A percentile compares a stretch with the other conserved stretches of the same genome.
phyloP scores from a whole-genome alignment of 2,113 vertebrate species.

The Platysteira castanea region DNA sequence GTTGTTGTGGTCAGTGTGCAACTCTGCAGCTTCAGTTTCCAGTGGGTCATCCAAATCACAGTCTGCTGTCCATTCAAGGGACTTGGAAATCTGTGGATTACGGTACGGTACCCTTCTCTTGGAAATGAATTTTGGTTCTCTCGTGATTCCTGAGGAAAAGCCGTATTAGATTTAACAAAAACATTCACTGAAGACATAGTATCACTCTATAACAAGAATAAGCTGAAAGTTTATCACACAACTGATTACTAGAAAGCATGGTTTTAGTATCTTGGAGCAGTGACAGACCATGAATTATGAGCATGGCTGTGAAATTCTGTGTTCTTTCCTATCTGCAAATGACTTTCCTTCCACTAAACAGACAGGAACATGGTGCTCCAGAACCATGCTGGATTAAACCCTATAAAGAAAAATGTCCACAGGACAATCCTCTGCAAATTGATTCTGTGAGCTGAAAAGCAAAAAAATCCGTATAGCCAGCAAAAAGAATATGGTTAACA shows the following conservation, averaged over 20 bases:
- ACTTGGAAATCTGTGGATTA: conserved; percentile 75
- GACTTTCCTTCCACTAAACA: neutral
- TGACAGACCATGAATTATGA: neutral
- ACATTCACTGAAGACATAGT: neutral
- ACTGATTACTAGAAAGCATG: neutral
- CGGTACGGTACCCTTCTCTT: conserved; percentile 78
- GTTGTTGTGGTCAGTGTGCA: conserved; percentile 1
- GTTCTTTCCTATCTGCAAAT: neutral
- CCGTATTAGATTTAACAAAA: neutral
- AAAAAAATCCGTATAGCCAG: neutral
- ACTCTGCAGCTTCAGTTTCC: conserved; percentile 29
- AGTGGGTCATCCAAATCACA: neutral
- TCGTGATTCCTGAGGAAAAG: conserved; percentile 77
- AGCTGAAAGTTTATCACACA: neutral
- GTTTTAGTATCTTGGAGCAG: neutral
- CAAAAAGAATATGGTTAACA: neutral
- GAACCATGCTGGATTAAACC: neutral
- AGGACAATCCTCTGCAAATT: neutral
- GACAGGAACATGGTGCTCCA: neutral
- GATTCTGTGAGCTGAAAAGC: neutral
- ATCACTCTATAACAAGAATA: neutral
- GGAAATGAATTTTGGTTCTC: conserved; percentile 83
- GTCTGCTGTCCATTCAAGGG: conserved; percentile 75
- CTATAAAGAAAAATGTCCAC: neutral
- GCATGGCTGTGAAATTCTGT: neutral